These are phyloP conservation scores for Littorina saxatilis DNA, from an alignment of 1,140 invertebrate species.

Conservation along the genomic window DNA sequence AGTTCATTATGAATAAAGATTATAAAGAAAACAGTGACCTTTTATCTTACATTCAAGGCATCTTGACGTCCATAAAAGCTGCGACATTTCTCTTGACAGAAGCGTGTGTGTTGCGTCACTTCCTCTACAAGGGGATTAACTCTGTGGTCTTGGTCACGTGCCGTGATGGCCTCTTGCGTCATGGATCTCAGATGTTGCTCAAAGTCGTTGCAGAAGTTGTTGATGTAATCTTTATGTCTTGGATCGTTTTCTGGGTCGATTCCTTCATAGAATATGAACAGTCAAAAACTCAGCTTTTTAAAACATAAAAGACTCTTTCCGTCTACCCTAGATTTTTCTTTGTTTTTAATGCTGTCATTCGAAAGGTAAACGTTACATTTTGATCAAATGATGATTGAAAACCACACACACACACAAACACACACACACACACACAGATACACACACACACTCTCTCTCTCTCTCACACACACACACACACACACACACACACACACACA, in stretches of 20 bases:
- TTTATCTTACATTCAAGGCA: conserved; percentile 51
- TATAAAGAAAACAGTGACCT: background rate
- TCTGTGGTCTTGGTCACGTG: conserved; percentile 32
- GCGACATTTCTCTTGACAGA: conserved; percentile 61
- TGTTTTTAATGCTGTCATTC: no score
- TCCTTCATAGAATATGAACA: no score
- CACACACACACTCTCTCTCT: no score
- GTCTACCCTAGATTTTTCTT: no score
- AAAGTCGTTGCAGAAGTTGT: conserved; percentile 56
- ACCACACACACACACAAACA: no score
- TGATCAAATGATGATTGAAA: no score
- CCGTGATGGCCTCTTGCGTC: conserved; percentile 53
- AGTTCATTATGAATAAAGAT: no score
- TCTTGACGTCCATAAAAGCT: conserved; percentile 57
- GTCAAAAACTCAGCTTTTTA: no score
- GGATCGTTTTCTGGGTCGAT: conserved; percentile 51
- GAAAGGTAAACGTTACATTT: no score
- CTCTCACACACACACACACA: no score
- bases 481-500: background rate
- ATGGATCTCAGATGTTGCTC: conserved; percentile 45
- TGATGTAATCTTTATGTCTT: conserved; percentile 59
- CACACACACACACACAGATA: no score
- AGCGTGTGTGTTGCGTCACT: conserved; percentile 57
- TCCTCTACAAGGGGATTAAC: conserved; percentile 50
- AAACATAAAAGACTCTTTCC: no score